Evolutionary conservation across 2,797 vertebrate species (phyloP), one percentile per base, ranked within the genome.

Genomic region (Catharus ustulatus): DNA sequence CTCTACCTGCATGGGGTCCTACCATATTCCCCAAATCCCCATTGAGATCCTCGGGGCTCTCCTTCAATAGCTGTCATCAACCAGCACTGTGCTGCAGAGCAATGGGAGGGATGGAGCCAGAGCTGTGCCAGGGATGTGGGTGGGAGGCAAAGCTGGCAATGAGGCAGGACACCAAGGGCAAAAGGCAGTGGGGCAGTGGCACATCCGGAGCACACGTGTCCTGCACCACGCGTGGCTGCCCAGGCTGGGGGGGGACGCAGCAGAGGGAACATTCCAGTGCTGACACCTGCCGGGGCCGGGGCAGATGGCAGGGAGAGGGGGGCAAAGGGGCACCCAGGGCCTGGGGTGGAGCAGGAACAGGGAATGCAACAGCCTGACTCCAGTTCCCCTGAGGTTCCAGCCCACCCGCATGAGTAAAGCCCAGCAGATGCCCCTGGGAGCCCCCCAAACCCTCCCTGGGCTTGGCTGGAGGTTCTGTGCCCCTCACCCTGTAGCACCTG

Each of bases 81-180:
- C 10, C n/a, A 10, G 34, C 6, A 22, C 11, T 5, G 20, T 0
- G 0, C 12, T 20, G 62, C 80, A 67, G 68, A 13, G 40, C 0
- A 0, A 32, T 2, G 51, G 40, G 40, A 45, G 62, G 74, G 46
- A 64, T 0, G 3, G 68, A 62, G 67, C 58, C 4, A 2, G 42
- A 45, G 16, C 62, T 24, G 8, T 6, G 3, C 48, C 5, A 2
- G 49, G 54, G 62, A 49, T 5, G 49, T 10, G 42, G 29, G 0
- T 45, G 80, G 61, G 30, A 57, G 64, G 13, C 26, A 29, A 55
- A 63, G 36, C 64, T 45, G 61, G 23, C 11, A 12, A 14, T 0
- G 34, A 2, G 42, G 55, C 30, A 46, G 26, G 15, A 45, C 57
- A 24, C 59, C 38, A 6, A 57, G 43, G 20, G 43, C 75, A 62